Evolutionary conservation across 2,888 invertebrate genomes (phyloP).

Genomic region (Thera britannica): DNA sequence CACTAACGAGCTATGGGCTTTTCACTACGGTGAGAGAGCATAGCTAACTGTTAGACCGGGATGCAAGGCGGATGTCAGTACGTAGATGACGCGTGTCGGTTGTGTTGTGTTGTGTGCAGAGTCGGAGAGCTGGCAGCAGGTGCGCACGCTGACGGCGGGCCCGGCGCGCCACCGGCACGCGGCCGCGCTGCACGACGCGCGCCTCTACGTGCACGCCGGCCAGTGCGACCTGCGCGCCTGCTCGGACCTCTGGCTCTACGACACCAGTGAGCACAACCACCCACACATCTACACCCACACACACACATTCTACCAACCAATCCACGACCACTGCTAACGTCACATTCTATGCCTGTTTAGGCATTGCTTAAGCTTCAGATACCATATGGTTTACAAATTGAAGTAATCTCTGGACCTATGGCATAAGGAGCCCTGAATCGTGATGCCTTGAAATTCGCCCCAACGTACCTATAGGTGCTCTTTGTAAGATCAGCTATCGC

Average conservation of each 20-base stretch:
- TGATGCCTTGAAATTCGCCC: too few species aligned
- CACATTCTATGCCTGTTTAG: too few species aligned
- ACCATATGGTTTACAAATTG: too few species aligned
- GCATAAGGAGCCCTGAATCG: too few species aligned
- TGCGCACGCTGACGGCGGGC: slow-evolving; percentile 69
- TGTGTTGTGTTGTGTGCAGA: slow-evolving; percentile 81
- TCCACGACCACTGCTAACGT: too few species aligned
- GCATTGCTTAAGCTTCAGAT: too few species aligned
- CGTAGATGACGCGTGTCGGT: background rate
- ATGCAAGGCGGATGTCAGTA: too few species aligned
- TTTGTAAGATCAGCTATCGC: too few species aligned
- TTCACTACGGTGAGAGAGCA: slow-evolving; percentile 88
- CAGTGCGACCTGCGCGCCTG: slow-evolving; percentile 93
- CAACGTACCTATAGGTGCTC: too few species aligned
- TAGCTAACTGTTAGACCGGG: too few species aligned
- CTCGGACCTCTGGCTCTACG: slow-evolving; percentile 92
- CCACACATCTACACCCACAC: background rate
- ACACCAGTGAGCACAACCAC: slow-evolving; percentile 83
- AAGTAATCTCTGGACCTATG: too few species aligned
- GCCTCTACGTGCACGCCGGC: slow-evolving; percentile 95
- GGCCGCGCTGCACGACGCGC: slow-evolving; percentile 90
- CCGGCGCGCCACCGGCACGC: slow-evolving; percentile 94
- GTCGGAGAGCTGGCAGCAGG: slow-evolving; percentile 91
- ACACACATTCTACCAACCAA: too few species aligned
- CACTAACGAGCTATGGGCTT: slow-evolving; percentile 94